These are phyloP conservation scores for Bilobella aurantiaca DNA, from an alignment of 1,140 invertebrate genomes.

Conservation along the genomic window DNA sequence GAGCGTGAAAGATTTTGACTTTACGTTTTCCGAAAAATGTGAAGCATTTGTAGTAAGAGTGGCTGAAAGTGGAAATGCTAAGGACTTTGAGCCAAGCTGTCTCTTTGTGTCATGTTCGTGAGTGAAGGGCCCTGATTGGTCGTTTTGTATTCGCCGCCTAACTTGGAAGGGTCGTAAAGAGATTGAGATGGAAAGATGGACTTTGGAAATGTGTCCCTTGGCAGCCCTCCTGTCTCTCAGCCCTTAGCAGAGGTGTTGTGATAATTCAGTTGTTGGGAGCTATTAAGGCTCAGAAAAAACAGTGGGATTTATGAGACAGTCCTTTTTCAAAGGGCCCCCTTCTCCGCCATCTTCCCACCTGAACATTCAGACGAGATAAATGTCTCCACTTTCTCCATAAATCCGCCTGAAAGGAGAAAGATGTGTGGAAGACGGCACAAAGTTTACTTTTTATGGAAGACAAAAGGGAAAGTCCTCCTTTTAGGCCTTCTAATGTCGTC, in stretches of 20 bases:
- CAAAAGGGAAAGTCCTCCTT: neutral
- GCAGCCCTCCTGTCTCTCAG: neutral
- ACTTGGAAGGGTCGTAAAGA: slow-evolving; percentile 5
- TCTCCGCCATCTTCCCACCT: neutral
- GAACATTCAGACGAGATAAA: neutral
- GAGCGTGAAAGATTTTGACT: no score
- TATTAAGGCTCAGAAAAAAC: neutral
- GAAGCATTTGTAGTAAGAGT: neutral
- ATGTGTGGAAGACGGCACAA: neutral
- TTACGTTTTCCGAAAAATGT: neutral
- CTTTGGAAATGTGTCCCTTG: slow-evolving; percentile 1
- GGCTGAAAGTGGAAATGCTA: neutral
- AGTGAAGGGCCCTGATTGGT: slow-evolving; percentile 3
- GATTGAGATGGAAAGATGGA: neutral
- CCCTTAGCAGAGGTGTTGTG: neutral
- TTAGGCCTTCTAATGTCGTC: neutral
- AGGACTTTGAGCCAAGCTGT: neutral
- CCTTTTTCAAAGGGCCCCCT: neutral
- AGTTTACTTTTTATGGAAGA: slow-evolving; percentile 7
- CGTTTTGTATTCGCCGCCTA: neutral
- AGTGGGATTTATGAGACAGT: slow-evolving; percentile 2
- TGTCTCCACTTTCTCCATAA: neutral
- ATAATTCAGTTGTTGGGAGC: slow-evolving; percentile 9
- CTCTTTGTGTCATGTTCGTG: neutral
- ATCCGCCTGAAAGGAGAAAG: neutral